phyloP scores from a whole-genome alignment of 2,113 vertebrate genomes.

The Lucifuga dentata region DNA sequence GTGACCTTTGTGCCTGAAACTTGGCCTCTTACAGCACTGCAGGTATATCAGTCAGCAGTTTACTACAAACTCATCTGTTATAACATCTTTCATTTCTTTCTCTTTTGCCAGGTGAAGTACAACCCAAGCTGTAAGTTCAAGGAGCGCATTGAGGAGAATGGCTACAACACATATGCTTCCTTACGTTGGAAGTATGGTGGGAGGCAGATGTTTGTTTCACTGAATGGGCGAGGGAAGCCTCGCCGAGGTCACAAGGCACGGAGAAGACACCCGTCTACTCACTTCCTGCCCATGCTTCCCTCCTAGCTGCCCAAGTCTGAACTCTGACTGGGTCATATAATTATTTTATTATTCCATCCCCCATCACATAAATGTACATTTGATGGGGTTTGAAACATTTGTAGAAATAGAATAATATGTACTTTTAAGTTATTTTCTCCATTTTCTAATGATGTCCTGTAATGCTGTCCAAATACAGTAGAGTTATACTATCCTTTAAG shows the following conservation, averaged over 20 bases:
- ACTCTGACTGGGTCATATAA: constrained; percentile 49
- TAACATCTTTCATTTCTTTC: constrained; percentile 6
- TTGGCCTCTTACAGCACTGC: constrained; percentile 1
- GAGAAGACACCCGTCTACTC: constrained; percentile 89
- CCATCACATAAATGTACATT: constrained; percentile 76
- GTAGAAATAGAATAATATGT: constrained; percentile 68
- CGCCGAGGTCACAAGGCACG: constrained; percentile 84
- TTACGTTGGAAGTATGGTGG: constrained; percentile 88
- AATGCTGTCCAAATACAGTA: constrained; percentile 58
- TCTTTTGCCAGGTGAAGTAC: constrained; percentile 86
- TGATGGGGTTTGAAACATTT: constrained; percentile 74
- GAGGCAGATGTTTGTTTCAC: constrained; percentile 91
- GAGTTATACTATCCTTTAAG: constrained; percentile 29
- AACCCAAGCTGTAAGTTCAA: constrained; percentile 90
- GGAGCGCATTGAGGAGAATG: constrained; percentile 94
- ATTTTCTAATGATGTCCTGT: constrained; percentile 67
- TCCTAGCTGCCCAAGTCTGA: constrained; percentile 75
- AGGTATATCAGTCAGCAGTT: constrained; percentile 20
- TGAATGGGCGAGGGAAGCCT: constrained; percentile 86
- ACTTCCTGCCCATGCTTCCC: constrained; percentile 92
- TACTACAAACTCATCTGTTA: constrained; percentile 1
- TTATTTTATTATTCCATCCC: constrained; percentile 60
- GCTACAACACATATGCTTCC: constrained; percentile 93
- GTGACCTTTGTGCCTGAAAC: constrained; percentile 37
- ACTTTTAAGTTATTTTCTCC: constrained; percentile 83